Conservation (phyloP, 1,140 invertebrate genomes). For the Drosophila hydei region DNA sequence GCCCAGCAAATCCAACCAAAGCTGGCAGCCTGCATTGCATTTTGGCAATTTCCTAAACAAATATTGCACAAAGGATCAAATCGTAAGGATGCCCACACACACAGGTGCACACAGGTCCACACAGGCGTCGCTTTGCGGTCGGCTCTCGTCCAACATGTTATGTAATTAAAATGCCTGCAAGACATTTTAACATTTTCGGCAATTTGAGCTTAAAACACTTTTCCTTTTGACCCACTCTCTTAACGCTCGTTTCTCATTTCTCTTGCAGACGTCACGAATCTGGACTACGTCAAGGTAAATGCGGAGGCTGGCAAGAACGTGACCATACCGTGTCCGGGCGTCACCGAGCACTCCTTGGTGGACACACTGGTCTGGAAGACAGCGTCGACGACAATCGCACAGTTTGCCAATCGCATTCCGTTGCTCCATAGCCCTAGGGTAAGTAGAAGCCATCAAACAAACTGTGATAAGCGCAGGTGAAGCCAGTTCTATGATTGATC, state of each 20-base stretch:
- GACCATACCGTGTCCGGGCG: conserved; percentile 87
- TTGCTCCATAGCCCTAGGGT: conserved; percentile 82
- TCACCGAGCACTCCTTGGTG: conserved; percentile 87
- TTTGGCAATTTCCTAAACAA: conserved; percentile 79
- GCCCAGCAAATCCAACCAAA: not conserved
- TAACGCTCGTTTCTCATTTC: conserved; percentile 14
- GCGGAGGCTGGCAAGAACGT: conserved; percentile 88
- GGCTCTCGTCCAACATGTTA: conserved; percentile 56
- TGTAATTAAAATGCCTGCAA: conserved; percentile 79
- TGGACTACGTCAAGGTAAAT: conserved; percentile 85
- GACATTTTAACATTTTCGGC: conserved; percentile 49
- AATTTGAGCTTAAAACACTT: conserved; percentile 61
- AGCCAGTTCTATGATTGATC: not conserved
- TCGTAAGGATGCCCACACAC: conserved; percentile 24
- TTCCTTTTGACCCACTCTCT: conserved; percentile 23
- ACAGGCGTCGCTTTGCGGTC: conserved; percentile 31
- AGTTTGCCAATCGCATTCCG: conserved; percentile 83
- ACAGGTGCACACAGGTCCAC: conserved; percentile 10
- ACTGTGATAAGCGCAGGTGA: not conserved
- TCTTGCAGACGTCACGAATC: conserved; percentile 85
- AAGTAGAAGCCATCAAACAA: conserved; percentile 40
- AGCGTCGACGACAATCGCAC: conserved; percentile 81
- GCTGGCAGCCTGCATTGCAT: conserved; percentile 42
- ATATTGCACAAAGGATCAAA: conserved; percentile 69
- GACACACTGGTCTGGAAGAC: conserved; percentile 87